phyloP scores from a whole-genome alignment of 2,888 invertebrate genomes.

The Frankliniella fusca region DNA sequence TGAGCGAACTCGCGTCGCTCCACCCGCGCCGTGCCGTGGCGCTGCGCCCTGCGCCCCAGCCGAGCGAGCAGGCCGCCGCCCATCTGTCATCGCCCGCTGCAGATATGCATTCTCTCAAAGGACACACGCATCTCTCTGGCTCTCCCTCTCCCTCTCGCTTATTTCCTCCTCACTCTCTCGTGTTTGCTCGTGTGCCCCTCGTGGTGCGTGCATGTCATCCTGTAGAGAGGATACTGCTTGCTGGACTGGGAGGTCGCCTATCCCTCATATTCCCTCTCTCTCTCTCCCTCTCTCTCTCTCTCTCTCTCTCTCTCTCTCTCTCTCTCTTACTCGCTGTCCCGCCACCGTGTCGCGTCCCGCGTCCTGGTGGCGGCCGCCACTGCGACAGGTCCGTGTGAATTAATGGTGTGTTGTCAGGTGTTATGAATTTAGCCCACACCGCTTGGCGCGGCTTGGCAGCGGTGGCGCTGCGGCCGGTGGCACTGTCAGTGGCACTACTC shows the following conservation, averaged over 20 bases:
- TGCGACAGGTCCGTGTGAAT: constrained; percentile 2
- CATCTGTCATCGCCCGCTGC: constrained; percentile 17
- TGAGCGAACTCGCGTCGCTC: background rate
- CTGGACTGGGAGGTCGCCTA: background rate
- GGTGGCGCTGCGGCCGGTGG: background rate
- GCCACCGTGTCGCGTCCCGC: background rate
- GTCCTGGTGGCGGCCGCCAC: background rate
- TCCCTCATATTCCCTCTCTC: background rate
- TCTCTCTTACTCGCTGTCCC: background rate
- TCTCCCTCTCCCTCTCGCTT: background rate
- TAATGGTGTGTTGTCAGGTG: constrained; percentile 24
- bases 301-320: constrained; percentile 12
- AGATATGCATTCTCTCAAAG: constrained; percentile 3
- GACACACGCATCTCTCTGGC: background rate
- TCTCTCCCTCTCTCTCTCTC: background rate
- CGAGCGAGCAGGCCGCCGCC: background rate
- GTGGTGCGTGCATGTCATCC: no score
- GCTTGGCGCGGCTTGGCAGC: background rate
- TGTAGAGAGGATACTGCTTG: no score
- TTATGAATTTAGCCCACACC: constrained; percentile 21
- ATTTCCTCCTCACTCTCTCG: background rate
- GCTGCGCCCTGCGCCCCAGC: background rate
- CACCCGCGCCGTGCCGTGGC: background rate
- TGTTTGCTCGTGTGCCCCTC: background rate
- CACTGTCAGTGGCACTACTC: background rate